Evolutionary conservation across 2,888 invertebrate genomes (phyloP), one percentile per base, ranked within the genome.

Genomic region (Sepioteuthis lessoniana): DNA sequence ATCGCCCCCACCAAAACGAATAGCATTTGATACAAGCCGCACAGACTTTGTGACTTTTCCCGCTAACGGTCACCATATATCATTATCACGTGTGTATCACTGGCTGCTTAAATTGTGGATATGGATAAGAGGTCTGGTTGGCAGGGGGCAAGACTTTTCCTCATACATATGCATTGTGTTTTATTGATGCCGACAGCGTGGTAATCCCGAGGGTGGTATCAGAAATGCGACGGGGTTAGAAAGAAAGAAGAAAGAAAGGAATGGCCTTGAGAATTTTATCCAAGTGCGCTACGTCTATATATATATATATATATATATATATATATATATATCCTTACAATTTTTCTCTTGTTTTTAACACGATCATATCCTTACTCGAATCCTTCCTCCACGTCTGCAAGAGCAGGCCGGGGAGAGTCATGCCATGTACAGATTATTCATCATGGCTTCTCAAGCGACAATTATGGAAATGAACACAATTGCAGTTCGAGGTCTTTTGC

Each of bases 211-310:
- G 76, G 76, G 76, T 76, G 76, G 76, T 76, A 76, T 76, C 76
- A 76, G 76, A n/a, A n/a, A 35, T n/a, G 76, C 35, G 13, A 35
- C 76, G 16, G 13, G 16, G 76, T 76, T 31, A 0, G 10, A 4
- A 21, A 25, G 21, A 35, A 35, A 16, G n/a, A 16, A 2, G 25
- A 31, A 76, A 76, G 76, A 76, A 8, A 21, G 10, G 19, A n/a
- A 76, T 76, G n/a, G 76, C 76, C 76, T n/a, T 76, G 76, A 76
- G 76, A 76, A 35, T 76, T n/a, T 76, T n/a, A 76, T 76, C 76
- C 76, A n/a, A n/a, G 2, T 76, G n/a, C 10, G n/a, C 19, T 76
- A 76, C n/a, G 10, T n/a, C 8, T 76, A 76, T 76, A 76, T 76
- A n/a, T 16, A n/a, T 76, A n/a, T 76, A n/a, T 76, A n/a, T 76